Conservation (phyloP, 2,797 vertebrate genomes). For the Lindbergichthys nudifrons region DNA sequence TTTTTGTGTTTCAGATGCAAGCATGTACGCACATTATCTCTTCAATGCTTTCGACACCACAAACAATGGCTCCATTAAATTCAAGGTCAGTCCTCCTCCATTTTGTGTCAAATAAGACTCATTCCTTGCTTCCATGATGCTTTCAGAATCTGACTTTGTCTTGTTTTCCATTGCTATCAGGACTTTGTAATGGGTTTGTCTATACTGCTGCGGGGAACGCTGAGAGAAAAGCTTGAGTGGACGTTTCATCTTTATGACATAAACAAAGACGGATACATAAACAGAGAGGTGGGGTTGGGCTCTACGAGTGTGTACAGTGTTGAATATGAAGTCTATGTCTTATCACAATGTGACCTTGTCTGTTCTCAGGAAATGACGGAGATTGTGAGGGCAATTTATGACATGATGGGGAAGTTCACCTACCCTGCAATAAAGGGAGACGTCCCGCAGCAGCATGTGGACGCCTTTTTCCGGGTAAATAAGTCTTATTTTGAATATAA, state of each 20-base stretch:
- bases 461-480: conserved; percentile 94
- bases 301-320: background rate
- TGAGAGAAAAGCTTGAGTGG: conserved; percentile 97
- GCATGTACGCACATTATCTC: conserved; percentile 97
- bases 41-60: conserved; percentile 96
- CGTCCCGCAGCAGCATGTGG: conserved; percentile 95
- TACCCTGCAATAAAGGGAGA: conserved; percentile 96
- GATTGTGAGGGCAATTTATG: conserved; percentile 97
- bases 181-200: conserved; percentile 97
- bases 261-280: conserved; percentile 96
- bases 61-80: conserved; percentile 96
- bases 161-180: conserved; percentile 71
- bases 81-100: conserved; percentile 86
- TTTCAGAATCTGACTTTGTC: background rate
- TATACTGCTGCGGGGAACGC: conserved; percentile 91
- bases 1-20: conserved; percentile 90
- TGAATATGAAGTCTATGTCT: background rate
- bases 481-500: background rate
- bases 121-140: background rate
- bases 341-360: conserved; percentile 6
- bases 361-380: conserved; percentile 95
- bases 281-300: conserved; percentile 88
- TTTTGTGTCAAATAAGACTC: background rate
- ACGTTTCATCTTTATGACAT: conserved; percentile 98
- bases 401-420: conserved; percentile 99